Evolutionary conservation across 2,888 invertebrate genomes (phyloP), one percentile per base, ranked within the genome.

Genomic region (Pandemis corylana): DNA sequence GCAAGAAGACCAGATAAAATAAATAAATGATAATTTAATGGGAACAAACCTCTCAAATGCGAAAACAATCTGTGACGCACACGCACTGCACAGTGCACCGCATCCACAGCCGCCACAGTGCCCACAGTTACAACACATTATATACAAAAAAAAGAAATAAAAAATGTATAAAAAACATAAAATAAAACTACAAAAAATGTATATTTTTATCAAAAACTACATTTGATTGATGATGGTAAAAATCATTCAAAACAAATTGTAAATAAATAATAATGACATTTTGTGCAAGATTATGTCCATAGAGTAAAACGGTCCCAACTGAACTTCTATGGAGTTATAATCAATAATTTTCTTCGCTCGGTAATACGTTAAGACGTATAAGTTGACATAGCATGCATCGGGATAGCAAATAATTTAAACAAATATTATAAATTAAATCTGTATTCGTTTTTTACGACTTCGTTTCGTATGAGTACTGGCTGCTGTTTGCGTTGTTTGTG

Each of bases 91-190:
- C 59, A 59, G 12, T 3, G 20, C 28, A 12, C 59, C 59, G 59
- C 59, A 59, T 7, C 74, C 70, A 53, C 80, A 79, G 73, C 81
- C 81, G 2, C 59, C 59, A 28, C 59, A 59, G 0, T 28, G 10
- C 10, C 59, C 20, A 28, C 59, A 20, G 6, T 28, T 28, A 59
- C 59, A 20, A 7, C 59, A 59, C 59, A 59, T 59, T 59, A 28
- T 59, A 12, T 59, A 59, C 6, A 28, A 59, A 59, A 59, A 12
- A 59, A 12, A 5, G 28, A 28, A 59, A 28, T 28, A 28, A 10
- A 53, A 56, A 51, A 51, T 6, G 13, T 51, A n/a, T 59, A 28
- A 28, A 28, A 59, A 56, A 51, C 13, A 9, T 15, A 20, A 20
- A 56, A 56, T 20, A 56, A 56, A 56, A 56, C 15, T 56, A 56